phyloP scores from a whole-genome alignment of 64 coral and sea anemone species.

The Dendrophyllia cribrosa region DNA sequence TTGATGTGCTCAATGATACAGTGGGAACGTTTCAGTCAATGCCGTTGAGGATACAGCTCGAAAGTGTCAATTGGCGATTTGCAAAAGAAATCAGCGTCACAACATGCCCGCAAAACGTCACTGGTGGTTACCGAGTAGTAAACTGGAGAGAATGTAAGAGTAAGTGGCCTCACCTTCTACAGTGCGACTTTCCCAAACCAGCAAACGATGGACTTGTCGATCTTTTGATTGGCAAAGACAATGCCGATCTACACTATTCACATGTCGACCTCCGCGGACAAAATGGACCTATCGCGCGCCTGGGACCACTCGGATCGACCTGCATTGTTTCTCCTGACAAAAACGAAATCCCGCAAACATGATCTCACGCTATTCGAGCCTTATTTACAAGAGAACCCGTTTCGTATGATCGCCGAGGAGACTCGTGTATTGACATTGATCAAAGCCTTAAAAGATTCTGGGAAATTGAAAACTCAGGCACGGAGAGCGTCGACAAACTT shows the following conservation, averaged over 20 bases:
- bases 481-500: background rate
- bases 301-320: slow-evolving; percentile 45
- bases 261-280: slow-evolving; percentile 36
- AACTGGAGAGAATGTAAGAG: too few species aligned
- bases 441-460: slow-evolving; percentile 47
- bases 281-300: slow-evolving; percentile 23
- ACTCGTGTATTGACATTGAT: background rate
- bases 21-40: slow-evolving; percentile 62
- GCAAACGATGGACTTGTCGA: too few species aligned
- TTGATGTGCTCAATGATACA: slow-evolving; percentile 61
- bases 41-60: slow-evolving; percentile 25
- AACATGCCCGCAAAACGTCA: background rate
- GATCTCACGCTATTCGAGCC: background rate
- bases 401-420: background rate
- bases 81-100: background rate
- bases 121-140: too few species aligned
- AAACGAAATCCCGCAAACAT: background rate
- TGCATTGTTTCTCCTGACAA: slow-evolving; percentile 32
- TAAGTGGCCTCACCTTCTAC: too few species aligned
- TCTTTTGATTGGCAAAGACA: too few species aligned
- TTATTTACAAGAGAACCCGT: background rate
- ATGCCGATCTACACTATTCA: too few species aligned
- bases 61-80: slow-evolving; percentile 36
- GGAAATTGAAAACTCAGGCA: slow-evolving; percentile 35
- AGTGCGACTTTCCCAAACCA: too few species aligned